Evolutionary conservation across 2,797 vertebrate species (phyloP).

Genomic region (Mus spretus): DNA sequence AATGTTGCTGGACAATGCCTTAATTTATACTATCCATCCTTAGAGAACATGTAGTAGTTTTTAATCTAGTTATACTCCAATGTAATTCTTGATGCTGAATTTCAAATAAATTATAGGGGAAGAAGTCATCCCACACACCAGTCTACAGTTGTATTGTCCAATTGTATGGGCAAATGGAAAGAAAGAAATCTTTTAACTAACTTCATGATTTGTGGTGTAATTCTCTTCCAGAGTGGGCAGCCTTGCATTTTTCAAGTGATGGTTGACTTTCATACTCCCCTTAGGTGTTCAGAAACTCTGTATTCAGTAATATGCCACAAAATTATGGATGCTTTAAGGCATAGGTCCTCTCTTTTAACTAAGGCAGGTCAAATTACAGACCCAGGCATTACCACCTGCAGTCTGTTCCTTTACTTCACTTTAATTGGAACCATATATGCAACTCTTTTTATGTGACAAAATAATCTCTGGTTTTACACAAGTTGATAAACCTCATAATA

Average conservation of each 20-base stretch:
- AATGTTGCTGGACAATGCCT: constrained; percentile 15
- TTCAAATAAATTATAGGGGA: constrained; percentile 63
- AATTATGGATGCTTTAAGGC: constrained; percentile 51
- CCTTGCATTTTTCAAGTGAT: constrained; percentile 50
- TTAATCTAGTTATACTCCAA: constrained; percentile 21
- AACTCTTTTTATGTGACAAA: constrained; percentile 51
- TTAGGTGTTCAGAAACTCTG: constrained; percentile 15
- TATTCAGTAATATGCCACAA: constrained; percentile 48
- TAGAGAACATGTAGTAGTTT: constrained; percentile 18
- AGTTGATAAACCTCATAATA: constrained; percentile 62
- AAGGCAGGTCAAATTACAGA: constrained; percentile 66
- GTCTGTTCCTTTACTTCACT: constrained; percentile 16
- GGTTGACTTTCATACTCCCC: constrained; percentile 48
- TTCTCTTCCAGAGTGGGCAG: not conserved
- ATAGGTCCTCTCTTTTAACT: constrained; percentile 26
- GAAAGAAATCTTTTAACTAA: constrained; percentile 53
- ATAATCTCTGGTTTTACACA: constrained; percentile 55
- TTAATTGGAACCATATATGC: constrained; percentile 6
- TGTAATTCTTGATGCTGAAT: constrained; percentile 52
- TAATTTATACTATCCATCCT: constrained; percentile 26
- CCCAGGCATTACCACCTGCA: not conserved
- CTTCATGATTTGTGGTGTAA: constrained; percentile 15
- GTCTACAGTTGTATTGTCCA: constrained; percentile 33
- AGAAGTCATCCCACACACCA: constrained; percentile 35
- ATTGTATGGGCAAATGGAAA: not conserved